Evolutionary conservation across 1,140 invertebrate species (phyloP).

Genomic region (Psilanteris sp.): DNA sequence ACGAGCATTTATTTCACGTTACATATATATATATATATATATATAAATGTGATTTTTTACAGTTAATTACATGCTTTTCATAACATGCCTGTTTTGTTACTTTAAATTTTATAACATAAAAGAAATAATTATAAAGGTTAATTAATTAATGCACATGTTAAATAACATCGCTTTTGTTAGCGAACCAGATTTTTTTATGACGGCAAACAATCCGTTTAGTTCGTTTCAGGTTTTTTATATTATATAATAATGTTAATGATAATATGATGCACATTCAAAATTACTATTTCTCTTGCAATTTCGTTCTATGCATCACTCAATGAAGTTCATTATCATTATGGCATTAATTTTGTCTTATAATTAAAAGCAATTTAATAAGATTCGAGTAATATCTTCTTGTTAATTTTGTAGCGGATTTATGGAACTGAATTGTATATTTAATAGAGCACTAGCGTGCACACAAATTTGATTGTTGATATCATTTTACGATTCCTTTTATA

Average conservation of each 20-base stretch:
- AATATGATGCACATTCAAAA: conserved; percentile 11
- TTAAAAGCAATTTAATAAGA: conserved; percentile 31
- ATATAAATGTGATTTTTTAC: too few relatives aligned
- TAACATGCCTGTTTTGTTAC: too few relatives aligned
- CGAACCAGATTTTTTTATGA: too few relatives aligned
- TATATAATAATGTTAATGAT: conserved; percentile 17
- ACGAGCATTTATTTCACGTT: too few relatives aligned
- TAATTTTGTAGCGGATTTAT: conserved; percentile 43
- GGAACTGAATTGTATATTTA: conserved; percentile 37
- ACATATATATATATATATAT: too few relatives aligned
- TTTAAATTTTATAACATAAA: too few relatives aligned
- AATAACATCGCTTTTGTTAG: too few relatives aligned
- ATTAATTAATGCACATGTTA: too few relatives aligned
- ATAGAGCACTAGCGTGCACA: background rate
- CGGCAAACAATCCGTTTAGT: too few relatives aligned
- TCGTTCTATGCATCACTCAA: conserved; percentile 28
- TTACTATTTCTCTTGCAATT: conserved; percentile 33
- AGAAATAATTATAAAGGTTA: too few relatives aligned
- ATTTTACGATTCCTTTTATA: conserved; percentile 50
- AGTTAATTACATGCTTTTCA: too few relatives aligned
- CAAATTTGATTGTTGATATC: conserved; percentile 44
- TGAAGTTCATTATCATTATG: conserved; percentile 40
- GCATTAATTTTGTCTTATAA: conserved; percentile 37
- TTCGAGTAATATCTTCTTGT: conserved; percentile 38
- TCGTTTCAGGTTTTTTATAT: too few relatives aligned